A percentile compares a stretch with the other conserved stretches of the same genome.
These are phyloP conservation scores for Dryobota labecula DNA, from an alignment of 2,888 invertebrate genomes.

Conservation along the genomic window DNA sequence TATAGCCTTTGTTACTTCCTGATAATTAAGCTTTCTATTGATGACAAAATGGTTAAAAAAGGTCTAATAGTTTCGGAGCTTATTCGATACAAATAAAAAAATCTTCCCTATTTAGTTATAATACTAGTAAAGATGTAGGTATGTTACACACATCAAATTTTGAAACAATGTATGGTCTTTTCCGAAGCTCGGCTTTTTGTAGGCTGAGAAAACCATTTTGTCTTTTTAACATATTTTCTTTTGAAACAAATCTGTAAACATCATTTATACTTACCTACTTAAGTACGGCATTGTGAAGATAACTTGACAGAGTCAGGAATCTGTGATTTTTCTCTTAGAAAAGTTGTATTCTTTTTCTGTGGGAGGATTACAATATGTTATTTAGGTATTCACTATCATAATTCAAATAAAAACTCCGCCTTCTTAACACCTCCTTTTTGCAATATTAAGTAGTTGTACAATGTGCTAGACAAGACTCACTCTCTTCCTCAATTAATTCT, in stretches of 20 bases:
- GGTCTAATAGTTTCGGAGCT: too few relatives aligned
- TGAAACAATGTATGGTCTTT: background rate
- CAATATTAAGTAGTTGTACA: background rate
- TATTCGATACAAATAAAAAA: too few relatives aligned
- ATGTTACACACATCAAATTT: too few relatives aligned
- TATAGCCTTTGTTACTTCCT: too few relatives aligned
- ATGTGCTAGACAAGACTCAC: background rate
- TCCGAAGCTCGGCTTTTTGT: background rate
- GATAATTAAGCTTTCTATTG: too few relatives aligned
- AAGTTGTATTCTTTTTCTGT: background rate
- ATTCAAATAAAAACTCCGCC: background rate
- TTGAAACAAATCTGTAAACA: background rate
- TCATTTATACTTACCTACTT: background rate
- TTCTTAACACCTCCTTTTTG: background rate
- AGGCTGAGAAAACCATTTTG: background rate
- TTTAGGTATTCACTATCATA: background rate
- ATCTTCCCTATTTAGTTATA: too few relatives aligned
- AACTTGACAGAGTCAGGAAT: background rate
- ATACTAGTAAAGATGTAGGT: too few relatives aligned
- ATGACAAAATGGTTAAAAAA: too few relatives aligned
- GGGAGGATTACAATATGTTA: background rate
- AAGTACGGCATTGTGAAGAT: background rate
- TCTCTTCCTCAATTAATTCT: background rate
- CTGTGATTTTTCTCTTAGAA: background rate
- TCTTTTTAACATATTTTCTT: background rate